phyloP scores from a whole-genome alignment of 2,113 vertebrate species.

The Lethenteron reissneri region DNA sequence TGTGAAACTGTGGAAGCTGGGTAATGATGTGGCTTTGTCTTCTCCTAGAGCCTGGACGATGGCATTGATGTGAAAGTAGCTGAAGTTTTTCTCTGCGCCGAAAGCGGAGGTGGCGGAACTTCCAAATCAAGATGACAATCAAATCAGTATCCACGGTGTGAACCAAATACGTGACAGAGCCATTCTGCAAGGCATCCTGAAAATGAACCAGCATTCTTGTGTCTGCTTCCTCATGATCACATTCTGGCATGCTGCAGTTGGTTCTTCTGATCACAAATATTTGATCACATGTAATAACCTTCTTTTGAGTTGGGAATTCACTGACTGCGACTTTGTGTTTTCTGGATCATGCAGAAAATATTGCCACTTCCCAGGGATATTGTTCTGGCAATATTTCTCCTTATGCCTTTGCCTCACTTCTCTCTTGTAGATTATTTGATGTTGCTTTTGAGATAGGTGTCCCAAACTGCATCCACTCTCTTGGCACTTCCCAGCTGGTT shows the following conservation, averaged over 20 bases:
- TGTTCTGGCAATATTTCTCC: too few relatives aligned
- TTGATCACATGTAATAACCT: not conserved
- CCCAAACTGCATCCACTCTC: not conserved
- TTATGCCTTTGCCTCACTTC: not conserved
- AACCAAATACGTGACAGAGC: not conserved
- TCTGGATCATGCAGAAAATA: not conserved
- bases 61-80: not conserved
- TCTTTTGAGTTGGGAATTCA: not conserved
- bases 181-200: not conserved
- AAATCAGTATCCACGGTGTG: conserved; percentile 1
- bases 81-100: not conserved
- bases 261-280: not conserved
- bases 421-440: not conserved
- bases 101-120: not conserved
- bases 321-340: not conserved
- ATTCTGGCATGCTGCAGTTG: not conserved
- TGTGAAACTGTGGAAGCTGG: conserved; percentile 1
- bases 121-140: conserved; percentile 1
- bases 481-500: not conserved
- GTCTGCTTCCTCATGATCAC: not conserved
- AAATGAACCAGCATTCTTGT: not conserved
- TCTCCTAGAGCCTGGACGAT: not conserved
- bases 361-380: not conserved
- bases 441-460: not conserved
- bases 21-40: not conserved